These are phyloP conservation scores for Vimba vimba DNA, from an alignment of 2,113 vertebrate genomes.

Conservation along the genomic window DNA sequence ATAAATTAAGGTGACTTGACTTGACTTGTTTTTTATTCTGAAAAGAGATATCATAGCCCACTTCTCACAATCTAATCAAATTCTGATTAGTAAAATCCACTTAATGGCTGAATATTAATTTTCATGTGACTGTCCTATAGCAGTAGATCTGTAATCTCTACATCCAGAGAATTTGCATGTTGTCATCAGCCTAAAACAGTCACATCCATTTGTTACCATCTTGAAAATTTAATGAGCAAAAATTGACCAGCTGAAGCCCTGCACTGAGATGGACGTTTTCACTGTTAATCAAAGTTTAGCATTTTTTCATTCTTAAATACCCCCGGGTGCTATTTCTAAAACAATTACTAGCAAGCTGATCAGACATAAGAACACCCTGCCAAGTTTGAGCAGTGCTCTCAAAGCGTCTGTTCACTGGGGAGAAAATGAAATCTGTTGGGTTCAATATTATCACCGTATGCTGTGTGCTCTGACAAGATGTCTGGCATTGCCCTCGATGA, in stretches of 20 bases:
- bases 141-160: not conserved
- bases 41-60: not conserved
- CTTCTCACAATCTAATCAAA: not conserved
- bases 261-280: not conserved
- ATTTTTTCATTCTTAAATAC: not conserved
- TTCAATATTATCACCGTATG: not conserved
- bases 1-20: no score
- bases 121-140: not conserved
- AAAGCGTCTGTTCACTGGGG: not conserved
- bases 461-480: slow-evolving; percentile 6
- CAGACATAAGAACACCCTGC: not conserved
- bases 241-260: not conserved
- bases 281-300: not conserved
- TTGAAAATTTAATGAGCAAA: not conserved
- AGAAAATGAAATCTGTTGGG: not conserved
- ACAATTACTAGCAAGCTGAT: not conserved
- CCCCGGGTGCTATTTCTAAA: not conserved
- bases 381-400: not conserved
- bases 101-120: not conserved
- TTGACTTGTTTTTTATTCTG: no score
- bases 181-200: not conserved
- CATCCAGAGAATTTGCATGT: not conserved
- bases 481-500: not conserved
- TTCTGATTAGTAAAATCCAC: not conserved
- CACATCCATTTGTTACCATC: not conserved